Base-by-base conservation (phyloP, 2,113 vertebrate genomes). In the Triplophysa siluroides region DNA sequence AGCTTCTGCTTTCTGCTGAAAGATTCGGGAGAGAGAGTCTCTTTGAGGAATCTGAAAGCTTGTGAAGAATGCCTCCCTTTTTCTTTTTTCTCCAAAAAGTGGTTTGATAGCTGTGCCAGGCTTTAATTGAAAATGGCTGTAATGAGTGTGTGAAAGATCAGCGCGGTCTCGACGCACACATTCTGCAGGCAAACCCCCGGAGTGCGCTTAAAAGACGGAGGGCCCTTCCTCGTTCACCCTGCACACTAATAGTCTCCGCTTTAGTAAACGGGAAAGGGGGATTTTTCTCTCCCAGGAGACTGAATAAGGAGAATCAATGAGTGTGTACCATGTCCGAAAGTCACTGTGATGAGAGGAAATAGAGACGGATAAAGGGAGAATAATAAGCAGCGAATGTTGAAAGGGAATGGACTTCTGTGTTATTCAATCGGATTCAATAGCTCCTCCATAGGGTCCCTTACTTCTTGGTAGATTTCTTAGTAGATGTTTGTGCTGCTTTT, bases 101-200 rank as follows among this genome's bases (percentile, higher is more conserved):
- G 18, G 66, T 63, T 78, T 80, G 86, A 86, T 83, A 76, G 79
- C 78, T 85, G 77, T 86, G 87, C 83, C 82, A 76, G 82, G 52
- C 56, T 69, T 29, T 85, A 83, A 86, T 88, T 86, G 81, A 87
- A 88, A 85, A 80, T 82, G 82, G 78, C 52, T 29, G 24, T 84
- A 86, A 84, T 88, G 81, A 62, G n/a, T 86, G 79, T 85, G 85
- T 81, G 81, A 84, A 82, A 85, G 86, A 85, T 85, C 84, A 83
- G 64, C 81, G 78, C 78, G 82, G 24, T 76, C 78, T 83, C 62
- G 18, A 63, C 14, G 43, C 68, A 29, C 63, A 81, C 81, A 83
- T 71, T 83, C 83, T 61, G 47, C 77, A 24, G 65, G 66, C 75
- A 74, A 83, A 79, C 80, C 84, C 83, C 84, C 64, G 81, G 83